phyloP scores from a whole-genome alignment of 2,797 vertebrate genomes.

The Pelochelys cantorii region DNA sequence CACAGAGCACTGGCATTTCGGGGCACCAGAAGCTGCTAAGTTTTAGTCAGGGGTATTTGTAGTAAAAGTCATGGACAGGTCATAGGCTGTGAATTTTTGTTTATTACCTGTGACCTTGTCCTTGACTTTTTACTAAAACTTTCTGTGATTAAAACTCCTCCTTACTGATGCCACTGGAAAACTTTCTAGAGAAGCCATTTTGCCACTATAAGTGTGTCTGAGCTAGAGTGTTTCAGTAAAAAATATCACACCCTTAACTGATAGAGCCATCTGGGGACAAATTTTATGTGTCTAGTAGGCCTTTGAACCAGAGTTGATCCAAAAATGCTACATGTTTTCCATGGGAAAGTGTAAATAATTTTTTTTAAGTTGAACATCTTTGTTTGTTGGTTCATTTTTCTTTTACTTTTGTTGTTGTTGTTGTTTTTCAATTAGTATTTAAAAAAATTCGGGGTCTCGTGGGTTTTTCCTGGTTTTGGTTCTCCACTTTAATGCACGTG shows the following conservation, averaged over 20 bases:
- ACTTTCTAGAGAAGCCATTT: neutral
- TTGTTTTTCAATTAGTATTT: too few species aligned
- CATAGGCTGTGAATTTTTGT: too few species aligned
- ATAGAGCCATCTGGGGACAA: neutral
- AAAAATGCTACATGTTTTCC: neutral
- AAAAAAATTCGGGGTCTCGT: neutral
- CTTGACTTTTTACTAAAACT: too few species aligned
- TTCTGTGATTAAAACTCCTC: too few species aligned
- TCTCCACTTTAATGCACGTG: neutral
- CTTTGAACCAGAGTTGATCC: neutral
- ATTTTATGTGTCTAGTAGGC: fast-evolving
- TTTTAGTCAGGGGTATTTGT: too few species aligned
- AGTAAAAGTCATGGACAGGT: too few species aligned
- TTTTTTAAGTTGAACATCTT: too few species aligned
- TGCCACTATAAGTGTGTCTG: neutral
- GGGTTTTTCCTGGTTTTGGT: neutral
- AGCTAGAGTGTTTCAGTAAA: neutral
- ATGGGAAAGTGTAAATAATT: neutral
- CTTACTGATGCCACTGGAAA: neutral
- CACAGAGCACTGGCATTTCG: too few species aligned
- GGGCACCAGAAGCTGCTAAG: too few species aligned
- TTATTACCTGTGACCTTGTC: too few species aligned
- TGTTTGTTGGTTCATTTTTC: too few species aligned
- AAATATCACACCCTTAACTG: fast-evolving
- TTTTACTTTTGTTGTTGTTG: too few species aligned